Evolutionary conservation across 2,113 vertebrate genomes (phyloP).

Genomic region (Garra rufa): DNA sequence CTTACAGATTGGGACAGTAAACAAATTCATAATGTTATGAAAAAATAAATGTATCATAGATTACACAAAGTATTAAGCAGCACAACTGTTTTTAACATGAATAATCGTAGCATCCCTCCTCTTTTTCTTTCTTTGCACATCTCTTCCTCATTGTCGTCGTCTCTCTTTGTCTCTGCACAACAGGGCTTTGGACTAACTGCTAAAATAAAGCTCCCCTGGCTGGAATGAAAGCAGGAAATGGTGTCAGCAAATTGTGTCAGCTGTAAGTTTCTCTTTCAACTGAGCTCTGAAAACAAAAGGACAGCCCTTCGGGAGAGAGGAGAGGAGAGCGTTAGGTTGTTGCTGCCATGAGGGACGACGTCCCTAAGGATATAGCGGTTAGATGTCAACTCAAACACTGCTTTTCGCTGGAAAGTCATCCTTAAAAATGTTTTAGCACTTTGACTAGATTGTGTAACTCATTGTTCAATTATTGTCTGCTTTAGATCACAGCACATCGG

Average conservation of each 20-base stretch:
- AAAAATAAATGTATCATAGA: too few species aligned
- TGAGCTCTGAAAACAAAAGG: slow-evolving; percentile 36
- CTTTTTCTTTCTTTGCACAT: background rate
- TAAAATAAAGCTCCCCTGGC: slow-evolving; percentile 42
- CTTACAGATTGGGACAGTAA: too few species aligned
- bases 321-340: background rate
- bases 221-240: slow-evolving; percentile 33
- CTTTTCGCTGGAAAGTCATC: background rate
- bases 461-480: background rate
- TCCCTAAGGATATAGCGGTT: slow-evolving; percentile 31
- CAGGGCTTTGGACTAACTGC: slow-evolving; percentile 21
- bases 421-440: background rate
- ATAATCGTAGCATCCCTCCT: background rate
- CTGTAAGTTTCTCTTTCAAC: slow-evolving; percentile 39
- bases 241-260: slow-evolving; percentile 54
- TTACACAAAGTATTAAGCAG: too few species aligned
- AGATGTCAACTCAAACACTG: slow-evolving; percentile 25
- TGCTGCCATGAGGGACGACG: slow-evolving; percentile 6
- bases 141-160: background rate
- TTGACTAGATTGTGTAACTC: background rate
- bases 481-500: background rate
- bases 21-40: too few species aligned
- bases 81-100: too few species aligned
- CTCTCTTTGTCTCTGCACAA: slow-evolving; percentile 32
- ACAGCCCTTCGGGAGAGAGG: background rate